Evolutionary conservation across 53 echinoderm and acorn worm genomes (phyloP).

Genomic region (Stichopus horrens): DNA sequence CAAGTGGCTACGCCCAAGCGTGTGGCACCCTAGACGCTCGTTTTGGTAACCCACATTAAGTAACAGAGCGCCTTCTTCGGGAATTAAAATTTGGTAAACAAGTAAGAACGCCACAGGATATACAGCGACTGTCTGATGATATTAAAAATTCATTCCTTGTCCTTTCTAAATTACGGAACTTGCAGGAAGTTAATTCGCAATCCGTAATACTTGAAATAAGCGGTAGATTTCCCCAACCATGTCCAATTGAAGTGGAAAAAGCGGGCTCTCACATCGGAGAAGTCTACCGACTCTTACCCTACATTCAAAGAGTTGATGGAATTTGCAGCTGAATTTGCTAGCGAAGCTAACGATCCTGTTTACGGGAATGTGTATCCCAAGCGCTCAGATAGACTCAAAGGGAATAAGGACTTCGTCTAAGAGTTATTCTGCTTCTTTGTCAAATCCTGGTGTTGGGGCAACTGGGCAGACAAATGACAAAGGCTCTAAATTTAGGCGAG

Average conservation of each 20-base stretch:
- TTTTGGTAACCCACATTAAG: slow-evolving; percentile 48
- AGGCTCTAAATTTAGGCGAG: slow-evolving; percentile 1
- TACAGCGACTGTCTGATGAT: slow-evolving; percentile 54
- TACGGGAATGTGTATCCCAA: not conserved
- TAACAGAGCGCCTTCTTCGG: slow-evolving; percentile 39
- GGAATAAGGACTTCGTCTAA: not conserved
- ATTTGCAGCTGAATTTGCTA: slow-evolving; percentile 2
- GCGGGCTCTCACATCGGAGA: slow-evolving; percentile 34
- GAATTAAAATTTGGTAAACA: slow-evolving; percentile 43
- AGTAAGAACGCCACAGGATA: slow-evolving; percentile 37
- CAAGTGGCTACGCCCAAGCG: slow-evolving; percentile 40
- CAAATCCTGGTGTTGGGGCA: not conserved
- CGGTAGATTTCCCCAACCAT: slow-evolving; percentile 46
- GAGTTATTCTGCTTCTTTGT: slow-evolving; percentile 1
- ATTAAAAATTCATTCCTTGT: slow-evolving; percentile 41
- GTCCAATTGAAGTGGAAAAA: slow-evolving; percentile 46
- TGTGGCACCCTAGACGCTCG: slow-evolving; percentile 21
- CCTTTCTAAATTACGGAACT: slow-evolving; percentile 8
- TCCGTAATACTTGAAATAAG: slow-evolving; percentile 40
- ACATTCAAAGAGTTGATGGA: slow-evolving; percentile 20
- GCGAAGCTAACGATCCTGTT: slow-evolving; percentile 25
- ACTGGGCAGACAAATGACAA: too few relatives aligned
- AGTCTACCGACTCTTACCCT: slow-evolving; percentile 19
- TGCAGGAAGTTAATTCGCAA: slow-evolving; percentile 52
- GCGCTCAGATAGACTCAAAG: not conserved